Evolutionary conservation across 2,797 vertebrate genomes (phyloP).

Genomic region (Tarsius wallacei): DNA sequence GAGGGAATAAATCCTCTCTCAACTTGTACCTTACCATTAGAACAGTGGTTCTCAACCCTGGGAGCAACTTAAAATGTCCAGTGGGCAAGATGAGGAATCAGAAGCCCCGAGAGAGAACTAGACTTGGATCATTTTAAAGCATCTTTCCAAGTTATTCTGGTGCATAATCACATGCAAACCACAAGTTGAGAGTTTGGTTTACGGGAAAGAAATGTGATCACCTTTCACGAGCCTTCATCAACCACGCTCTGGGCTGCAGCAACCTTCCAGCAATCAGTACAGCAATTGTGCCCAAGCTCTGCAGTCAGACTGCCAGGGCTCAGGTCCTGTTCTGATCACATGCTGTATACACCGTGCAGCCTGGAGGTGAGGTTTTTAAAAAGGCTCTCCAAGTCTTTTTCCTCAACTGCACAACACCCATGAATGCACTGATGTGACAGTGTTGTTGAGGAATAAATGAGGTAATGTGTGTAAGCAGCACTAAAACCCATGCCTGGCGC

Average conservation of each 20-base stretch:
- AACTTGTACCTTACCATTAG: neutral
- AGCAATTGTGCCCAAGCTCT: accelerated
- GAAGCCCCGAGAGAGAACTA: neutral
- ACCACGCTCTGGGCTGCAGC: neutral
- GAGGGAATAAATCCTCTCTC: neutral
- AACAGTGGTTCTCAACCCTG: neutral
- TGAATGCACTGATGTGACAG: accelerated
- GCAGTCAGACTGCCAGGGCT: neutral
- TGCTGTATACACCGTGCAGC: accelerated
- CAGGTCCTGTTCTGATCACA: neutral
- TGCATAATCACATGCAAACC: neutral
- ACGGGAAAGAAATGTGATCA: accelerated
- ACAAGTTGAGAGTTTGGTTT: neutral
- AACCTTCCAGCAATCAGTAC: accelerated
- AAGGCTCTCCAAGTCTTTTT: neutral
- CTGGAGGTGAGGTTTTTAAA: neutral
- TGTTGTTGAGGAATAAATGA: neutral
- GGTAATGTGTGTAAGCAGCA: accelerated
- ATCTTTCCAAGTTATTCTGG: neutral
- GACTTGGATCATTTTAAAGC: neutral
- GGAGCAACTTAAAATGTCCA: neutral
- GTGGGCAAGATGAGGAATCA: neutral
- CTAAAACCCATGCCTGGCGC: neutral
- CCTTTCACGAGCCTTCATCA: neutral
- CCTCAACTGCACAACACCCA: neutral